These are phyloP conservation scores for Lycopodina hypogea DNA, from an alignment of 37 sponge, comb jelly and placozoan species.

Conservation along the genomic window DNA sequence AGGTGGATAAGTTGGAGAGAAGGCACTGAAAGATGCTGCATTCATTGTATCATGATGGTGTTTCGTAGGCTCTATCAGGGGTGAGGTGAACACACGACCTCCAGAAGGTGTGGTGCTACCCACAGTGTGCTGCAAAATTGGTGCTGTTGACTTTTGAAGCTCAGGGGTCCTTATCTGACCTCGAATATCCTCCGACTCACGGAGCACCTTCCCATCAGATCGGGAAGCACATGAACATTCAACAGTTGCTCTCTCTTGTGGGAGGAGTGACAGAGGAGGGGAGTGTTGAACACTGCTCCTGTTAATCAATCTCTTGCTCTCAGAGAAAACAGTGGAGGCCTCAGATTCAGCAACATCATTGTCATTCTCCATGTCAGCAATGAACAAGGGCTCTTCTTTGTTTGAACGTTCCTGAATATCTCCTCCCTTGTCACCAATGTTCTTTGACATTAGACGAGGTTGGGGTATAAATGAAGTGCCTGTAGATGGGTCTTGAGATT, in stretches of 20 bases:
- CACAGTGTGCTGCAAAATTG: constrained; percentile 12
- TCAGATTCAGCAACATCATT: neutral
- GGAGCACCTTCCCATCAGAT: neutral
- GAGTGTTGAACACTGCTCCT: too few species aligned
- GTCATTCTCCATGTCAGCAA: neutral
- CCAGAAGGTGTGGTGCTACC: constrained; percentile 37
- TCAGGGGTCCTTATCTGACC: constrained; percentile 25
- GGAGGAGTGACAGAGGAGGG: neutral
- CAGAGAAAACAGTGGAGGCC: neutral
- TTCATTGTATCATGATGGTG: too few species aligned
- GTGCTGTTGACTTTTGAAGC: neutral
- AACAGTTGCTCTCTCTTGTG: neutral
- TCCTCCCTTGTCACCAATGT: neutral
- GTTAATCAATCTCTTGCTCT: too few species aligned
- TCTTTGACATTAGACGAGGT: neutral
- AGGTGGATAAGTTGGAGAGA: too few species aligned
- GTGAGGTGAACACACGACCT: constrained; percentile 10
- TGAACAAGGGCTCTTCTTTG: neutral
- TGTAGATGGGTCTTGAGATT: neutral
- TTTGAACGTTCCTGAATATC: neutral
- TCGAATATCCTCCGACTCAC: neutral
- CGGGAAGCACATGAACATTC: neutral
- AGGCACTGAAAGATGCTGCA: too few species aligned
- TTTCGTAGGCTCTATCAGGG: neutral
- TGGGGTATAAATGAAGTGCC: neutral